These are phyloP conservation scores for Anser brachyrhynchus DNA, from an alignment of 2,113 vertebrate species.

Conservation along the genomic window DNA sequence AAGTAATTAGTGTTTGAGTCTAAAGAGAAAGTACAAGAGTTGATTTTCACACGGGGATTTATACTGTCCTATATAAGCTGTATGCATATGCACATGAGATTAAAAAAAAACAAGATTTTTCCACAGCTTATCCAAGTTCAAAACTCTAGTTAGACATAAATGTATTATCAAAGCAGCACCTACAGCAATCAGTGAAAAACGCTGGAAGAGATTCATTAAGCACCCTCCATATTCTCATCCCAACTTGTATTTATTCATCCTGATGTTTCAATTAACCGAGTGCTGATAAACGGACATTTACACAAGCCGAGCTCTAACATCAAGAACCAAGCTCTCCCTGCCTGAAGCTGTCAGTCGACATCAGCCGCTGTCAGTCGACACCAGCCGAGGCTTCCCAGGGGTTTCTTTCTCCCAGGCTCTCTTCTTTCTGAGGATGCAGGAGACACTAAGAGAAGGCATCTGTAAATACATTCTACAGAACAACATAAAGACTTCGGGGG, in stretches of 20 bases:
- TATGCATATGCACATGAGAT: neutral
- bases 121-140: neutral
- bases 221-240: neutral
- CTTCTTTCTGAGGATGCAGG: neutral
- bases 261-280: neutral
- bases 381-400: neutral
- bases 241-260: neutral
- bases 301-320: neutral
- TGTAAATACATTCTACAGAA: neutral
- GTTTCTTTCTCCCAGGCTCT: neutral
- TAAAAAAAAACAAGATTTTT: neutral
- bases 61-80: neutral
- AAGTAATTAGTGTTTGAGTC: neutral
- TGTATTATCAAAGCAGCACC: neutral
- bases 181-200: neutral
- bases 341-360: neutral
- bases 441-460: neutral
- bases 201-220: neutral
- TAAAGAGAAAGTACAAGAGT: neutral
- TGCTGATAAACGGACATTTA: neutral
- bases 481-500: neutral
- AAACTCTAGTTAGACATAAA: neutral
- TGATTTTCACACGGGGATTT: slow-evolving; percentile 16
- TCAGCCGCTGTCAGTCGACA: neutral
- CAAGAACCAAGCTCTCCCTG: neutral